Conservation (phyloP, 2,113 vertebrate species). For the Protobothrops mucrosquamatus region DNA sequence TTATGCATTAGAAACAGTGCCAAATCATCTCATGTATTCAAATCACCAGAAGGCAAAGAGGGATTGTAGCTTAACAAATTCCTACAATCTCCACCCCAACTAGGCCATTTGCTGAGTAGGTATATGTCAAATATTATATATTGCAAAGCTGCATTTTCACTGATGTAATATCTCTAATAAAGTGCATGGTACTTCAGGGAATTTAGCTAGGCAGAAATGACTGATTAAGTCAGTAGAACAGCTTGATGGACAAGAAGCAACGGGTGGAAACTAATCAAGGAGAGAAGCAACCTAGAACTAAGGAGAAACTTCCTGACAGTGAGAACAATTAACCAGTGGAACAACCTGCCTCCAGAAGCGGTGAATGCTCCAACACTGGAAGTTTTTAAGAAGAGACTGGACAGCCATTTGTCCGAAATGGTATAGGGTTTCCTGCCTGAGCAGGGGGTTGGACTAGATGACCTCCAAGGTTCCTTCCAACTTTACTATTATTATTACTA, state of each 20-base stretch:
- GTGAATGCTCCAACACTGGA: too few relatives aligned
- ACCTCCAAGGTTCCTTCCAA: too few relatives aligned
- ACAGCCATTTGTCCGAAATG: too few relatives aligned
- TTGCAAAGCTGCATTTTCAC: background rate
- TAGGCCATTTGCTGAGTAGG: background rate
- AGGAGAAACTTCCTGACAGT: too few relatives aligned
- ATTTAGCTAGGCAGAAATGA: background rate
- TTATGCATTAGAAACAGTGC: background rate
- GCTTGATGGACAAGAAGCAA: background rate
- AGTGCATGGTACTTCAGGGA: background rate
- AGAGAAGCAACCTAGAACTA: too few relatives aligned
- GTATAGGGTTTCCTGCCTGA: too few relatives aligned
- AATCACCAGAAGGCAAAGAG: background rate
- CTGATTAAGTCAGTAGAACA: background rate
- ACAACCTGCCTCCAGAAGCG: too few relatives aligned
- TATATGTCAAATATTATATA: background rate
- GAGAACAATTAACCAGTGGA: too few relatives aligned
- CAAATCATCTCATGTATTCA: background rate
- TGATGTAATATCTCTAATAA: background rate
- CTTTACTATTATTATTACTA: too few relatives aligned
- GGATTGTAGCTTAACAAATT: background rate
- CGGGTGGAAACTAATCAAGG: too few relatives aligned
- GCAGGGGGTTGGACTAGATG: too few relatives aligned
- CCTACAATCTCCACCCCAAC: background rate
- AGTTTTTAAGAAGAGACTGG: too few relatives aligned